Conservation (phyloP, 30 jellyfish, hydroid and myxozoan genomes). For the Mastigias papua region DNA sequence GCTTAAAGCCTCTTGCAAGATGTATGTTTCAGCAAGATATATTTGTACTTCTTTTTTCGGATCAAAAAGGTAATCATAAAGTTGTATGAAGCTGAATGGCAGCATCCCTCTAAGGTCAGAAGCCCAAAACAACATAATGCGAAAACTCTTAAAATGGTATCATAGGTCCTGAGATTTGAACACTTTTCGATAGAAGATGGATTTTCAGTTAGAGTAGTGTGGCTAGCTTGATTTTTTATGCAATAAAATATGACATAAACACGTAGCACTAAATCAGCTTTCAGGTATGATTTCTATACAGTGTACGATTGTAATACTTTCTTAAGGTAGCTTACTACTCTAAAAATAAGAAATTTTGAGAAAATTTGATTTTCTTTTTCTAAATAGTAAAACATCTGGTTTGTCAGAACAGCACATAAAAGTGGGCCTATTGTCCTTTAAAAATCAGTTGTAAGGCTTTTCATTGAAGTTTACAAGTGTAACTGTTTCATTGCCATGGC, state of each 20-base stretch:
- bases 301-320: constrained; percentile 1
- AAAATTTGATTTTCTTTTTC: not conserved
- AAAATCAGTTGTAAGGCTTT: not conserved
- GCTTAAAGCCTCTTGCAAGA: not conserved
- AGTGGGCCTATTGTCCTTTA: not conserved
- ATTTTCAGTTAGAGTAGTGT: not conserved
- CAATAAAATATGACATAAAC: constrained; percentile 11
- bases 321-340: not conserved
- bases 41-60: not conserved
- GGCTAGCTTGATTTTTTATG: not conserved
- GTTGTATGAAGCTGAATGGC: constrained; percentile 34
- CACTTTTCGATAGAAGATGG: not conserved
- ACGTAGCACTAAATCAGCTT: constrained; percentile 33
- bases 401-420: not conserved
- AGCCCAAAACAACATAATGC: constrained; percentile 34
- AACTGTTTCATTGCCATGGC: not conserved
- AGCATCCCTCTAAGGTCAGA: constrained; percentile 48
- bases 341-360: not conserved
- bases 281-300: no score
- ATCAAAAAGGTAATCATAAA: constrained; percentile 32
- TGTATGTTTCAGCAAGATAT: not conserved
- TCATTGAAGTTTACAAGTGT: not conserved
- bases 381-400: not conserved
- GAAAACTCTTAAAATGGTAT: constrained; percentile 1
- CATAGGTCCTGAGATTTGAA: constrained; percentile 14